Base-by-base conservation (phyloP, 2,797 vertebrate species). In the Sebastes dallii region DNA sequence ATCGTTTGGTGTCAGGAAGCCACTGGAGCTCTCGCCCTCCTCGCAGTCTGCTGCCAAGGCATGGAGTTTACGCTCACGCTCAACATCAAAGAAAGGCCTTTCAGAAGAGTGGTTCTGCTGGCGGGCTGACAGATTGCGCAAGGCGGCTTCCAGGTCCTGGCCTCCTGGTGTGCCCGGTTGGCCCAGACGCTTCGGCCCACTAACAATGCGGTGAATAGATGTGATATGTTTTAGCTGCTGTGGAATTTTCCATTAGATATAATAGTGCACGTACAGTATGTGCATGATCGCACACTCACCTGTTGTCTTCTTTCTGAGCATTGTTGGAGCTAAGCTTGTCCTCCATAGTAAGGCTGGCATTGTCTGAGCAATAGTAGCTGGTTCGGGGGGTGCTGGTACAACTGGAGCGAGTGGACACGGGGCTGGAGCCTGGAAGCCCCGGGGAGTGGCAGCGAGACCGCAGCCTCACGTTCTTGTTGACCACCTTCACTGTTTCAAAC, bases 401-500 rank as follows among this genome's bases (percentile, higher is more conserved):
- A 52, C 96, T 97, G 81, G 95, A 95, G n/a, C 70, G 91, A 1
- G 84, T 18, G 0, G 96, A 96, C 2, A 81, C 64, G 0, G 93
- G 94, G 73, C 91, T 95, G 84, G 96, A 97, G 59, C 96, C 95
- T 0, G 94, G 94, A 3, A 93, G 87, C 14, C 83, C 93, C 0
- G 96, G 97, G 1, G 96, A 96, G 25, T 91, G 94, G 0, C 94
- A 96, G 39, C 82, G 92, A 6, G 97, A 96, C 13, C 89, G 94
- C 87, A 96, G 83, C 79, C 93, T 95, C 62, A 88, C 92, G 0
- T 65, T 93, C 78, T 97, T 96, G 87, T 96, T 97, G 64, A 91
- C 96, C 0, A 95, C 94, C 77, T 96, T 97, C 74, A 96, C 96
- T 0, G 96, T 97, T 90, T 98, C 96, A 64, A 97, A 98, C 75